These are phyloP conservation scores for Corydoras maculifer DNA, from an alignment of 2,113 vertebrate species.

Conservation along the genomic window DNA sequence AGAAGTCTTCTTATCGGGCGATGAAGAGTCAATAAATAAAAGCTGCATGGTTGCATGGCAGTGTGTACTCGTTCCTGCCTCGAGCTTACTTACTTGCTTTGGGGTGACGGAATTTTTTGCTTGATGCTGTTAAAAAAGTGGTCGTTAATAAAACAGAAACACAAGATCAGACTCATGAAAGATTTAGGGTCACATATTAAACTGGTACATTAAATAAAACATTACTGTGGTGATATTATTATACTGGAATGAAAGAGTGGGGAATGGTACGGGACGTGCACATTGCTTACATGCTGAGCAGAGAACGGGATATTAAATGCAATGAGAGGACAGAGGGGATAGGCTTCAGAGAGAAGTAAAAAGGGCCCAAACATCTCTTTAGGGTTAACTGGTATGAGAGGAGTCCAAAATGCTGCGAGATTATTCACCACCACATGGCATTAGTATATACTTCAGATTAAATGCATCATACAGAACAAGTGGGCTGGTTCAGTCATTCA, in stretches of 20 bases:
- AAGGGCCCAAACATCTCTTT: not conserved
- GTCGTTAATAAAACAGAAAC: constrained; percentile 83
- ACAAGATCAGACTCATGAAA: too few relatives aligned
- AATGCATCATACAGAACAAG: not conserved
- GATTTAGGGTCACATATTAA: not conserved
- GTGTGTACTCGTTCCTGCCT: constrained; percentile 67
- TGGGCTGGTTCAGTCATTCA: not conserved
- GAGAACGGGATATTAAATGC: constrained; percentile 18
- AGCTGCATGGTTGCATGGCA: constrained; percentile 75
- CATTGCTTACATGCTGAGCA: constrained; percentile 19
- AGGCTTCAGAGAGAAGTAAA: not conserved
- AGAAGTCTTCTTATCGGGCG: constrained; percentile 13
- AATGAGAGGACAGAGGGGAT: not conserved
- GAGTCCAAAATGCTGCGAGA: too few relatives aligned
- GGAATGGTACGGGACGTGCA: constrained; percentile 10
- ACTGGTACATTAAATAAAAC: not conserved
- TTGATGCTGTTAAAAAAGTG: constrained; percentile 97
- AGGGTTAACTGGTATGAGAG: not conserved
- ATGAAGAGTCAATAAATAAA: constrained; percentile 51
- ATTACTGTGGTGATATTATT: too few relatives aligned
- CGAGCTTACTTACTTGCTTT: constrained; percentile 93
- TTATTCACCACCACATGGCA: not conserved
- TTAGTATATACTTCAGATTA: not conserved
- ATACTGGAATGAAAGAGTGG: constrained; percentile 1
- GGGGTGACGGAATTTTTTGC: constrained; percentile 91